Percentiles rank a stretch among this genome's conserved stretches.
Conservation (phyloP, 2,113 vertebrate species). For the Apteryx mantelli region DNA sequence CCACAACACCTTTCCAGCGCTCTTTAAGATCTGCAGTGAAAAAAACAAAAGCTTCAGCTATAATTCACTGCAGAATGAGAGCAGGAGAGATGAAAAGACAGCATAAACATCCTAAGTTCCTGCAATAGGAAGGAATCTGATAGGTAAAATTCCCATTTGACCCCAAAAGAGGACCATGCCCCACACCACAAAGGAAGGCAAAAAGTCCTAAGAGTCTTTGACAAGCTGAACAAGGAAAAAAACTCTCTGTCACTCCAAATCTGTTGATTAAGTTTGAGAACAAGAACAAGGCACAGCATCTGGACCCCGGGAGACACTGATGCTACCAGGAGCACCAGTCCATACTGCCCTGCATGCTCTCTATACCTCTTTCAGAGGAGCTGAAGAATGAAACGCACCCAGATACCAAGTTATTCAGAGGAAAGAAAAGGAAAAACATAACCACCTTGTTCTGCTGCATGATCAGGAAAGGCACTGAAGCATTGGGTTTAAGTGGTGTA, state of each 20-base stretch:
- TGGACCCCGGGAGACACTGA: not conserved
- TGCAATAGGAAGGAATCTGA: not conserved
- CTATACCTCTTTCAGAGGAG: not conserved
- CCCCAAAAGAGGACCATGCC: not conserved
- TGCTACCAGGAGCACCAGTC: not conserved
- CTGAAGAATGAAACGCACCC: not conserved
- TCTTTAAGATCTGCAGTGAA: not conserved
- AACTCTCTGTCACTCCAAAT: not conserved
- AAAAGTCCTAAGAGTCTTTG: not conserved
- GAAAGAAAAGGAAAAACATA: not conserved
- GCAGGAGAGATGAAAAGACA: not conserved
- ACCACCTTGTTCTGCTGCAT: not conserved
- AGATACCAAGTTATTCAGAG: not conserved
- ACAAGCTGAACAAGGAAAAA: not conserved
- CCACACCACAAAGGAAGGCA: not conserved
- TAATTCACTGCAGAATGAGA: not conserved
- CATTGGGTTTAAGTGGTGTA: not conserved
- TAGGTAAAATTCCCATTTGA: not conserved
- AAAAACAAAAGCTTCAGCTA: not conserved
- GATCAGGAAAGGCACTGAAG: not conserved
- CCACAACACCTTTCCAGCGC: not conserved
- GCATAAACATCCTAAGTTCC: not conserved
- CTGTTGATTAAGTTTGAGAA: not conserved
- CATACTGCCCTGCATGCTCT: not conserved
- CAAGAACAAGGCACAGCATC: not conserved